phyloP scores from a whole-genome alignment of 2,888 invertebrate genomes.

The Palloptera scutellata region DNA sequence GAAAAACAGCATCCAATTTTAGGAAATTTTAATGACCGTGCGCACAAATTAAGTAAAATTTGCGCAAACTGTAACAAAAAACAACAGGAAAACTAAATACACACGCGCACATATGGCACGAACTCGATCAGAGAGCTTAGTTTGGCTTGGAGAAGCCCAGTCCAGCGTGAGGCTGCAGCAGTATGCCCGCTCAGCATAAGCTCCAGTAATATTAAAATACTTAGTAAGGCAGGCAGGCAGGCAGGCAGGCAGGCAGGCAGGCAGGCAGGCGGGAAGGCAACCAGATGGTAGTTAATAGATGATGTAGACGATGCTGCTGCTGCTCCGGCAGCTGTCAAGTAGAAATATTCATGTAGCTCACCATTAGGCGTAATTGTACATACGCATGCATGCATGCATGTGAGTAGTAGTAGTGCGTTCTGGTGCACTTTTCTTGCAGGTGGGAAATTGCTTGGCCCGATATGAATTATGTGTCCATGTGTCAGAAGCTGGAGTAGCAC shows the following conservation, averaged over 20 bases:
- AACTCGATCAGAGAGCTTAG: too few relatives aligned
- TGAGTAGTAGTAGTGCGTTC: too few relatives aligned
- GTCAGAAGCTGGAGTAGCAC: too few relatives aligned
- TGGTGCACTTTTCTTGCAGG: too few relatives aligned
- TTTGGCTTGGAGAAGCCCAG: too few relatives aligned
- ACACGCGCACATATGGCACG: too few relatives aligned
- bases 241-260: not conserved
- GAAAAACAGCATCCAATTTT: slow-evolving; percentile 34
- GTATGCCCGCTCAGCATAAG: too few relatives aligned
- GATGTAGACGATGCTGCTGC: too few relatives aligned
- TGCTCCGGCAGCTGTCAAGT: slow-evolving; percentile 9
- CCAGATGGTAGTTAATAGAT: slow-evolving; percentile 6
- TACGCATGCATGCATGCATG: too few relatives aligned
- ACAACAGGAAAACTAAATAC: too few relatives aligned
- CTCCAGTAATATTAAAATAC: too few relatives aligned
- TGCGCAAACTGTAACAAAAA: not conserved
- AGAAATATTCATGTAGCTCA: slow-evolving; percentile 7
- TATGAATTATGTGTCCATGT: slow-evolving; percentile 37
- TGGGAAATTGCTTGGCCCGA: slow-evolving; percentile 27
- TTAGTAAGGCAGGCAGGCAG: not conserved
- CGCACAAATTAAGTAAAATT: not conserved
- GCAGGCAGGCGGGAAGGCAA: slow-evolving; percentile 1
- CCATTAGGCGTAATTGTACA: not conserved
- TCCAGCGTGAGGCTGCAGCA: too few relatives aligned
- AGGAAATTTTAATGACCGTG: not conserved